A percentile compares a stretch with the other conserved stretches of the same genome.
Conservation (phyloP, 1,140 invertebrate genomes). For the Ooceraea biroi region DNA sequence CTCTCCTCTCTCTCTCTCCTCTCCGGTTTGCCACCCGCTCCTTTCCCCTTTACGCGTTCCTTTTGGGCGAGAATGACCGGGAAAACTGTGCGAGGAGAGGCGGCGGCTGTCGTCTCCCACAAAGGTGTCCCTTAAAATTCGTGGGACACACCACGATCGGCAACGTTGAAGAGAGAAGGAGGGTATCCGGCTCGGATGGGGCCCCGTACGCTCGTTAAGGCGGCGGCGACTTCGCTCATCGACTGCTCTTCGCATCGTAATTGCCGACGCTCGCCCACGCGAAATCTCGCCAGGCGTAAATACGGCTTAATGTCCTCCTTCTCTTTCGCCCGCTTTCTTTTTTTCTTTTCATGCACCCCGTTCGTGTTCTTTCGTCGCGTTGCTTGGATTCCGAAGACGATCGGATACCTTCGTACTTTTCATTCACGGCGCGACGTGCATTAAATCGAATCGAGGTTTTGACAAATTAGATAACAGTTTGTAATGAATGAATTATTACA, state of each 20-base stretch:
- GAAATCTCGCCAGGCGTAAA: slow-evolving; percentile 73
- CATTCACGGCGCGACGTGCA: not conserved
- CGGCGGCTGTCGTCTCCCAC: slow-evolving; percentile 65
- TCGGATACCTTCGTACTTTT: not conserved
- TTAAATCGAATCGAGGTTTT: not conserved
- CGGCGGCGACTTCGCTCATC: slow-evolving; percentile 65
- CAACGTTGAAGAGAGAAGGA: slow-evolving; percentile 50
- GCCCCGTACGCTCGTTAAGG: slow-evolving; percentile 67
- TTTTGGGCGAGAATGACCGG: slow-evolving; percentile 57
- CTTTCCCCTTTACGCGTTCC: slow-evolving; percentile 23
- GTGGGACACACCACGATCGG: slow-evolving; percentile 73
- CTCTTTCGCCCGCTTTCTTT: not conserved
- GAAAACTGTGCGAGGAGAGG: slow-evolving; percentile 66
- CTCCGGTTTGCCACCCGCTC: not conserved
- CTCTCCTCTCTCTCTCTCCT: slow-evolving; percentile 41
- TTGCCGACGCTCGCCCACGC: slow-evolving; percentile 74
- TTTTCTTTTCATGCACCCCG: not conserved
- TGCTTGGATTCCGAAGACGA: not conserved
- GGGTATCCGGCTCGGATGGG: not conserved
- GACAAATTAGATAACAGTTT: not conserved
- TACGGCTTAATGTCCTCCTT: slow-evolving; percentile 70
- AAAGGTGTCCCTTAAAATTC: slow-evolving; percentile 77
- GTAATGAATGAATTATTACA: not conserved
- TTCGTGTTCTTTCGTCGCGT: slow-evolving; percentile 1
- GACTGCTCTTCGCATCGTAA: slow-evolving; percentile 69